Evolutionary conservation across 2,888 invertebrate species (phyloP).

Genomic region (Hypercompe scribonia): DNA sequence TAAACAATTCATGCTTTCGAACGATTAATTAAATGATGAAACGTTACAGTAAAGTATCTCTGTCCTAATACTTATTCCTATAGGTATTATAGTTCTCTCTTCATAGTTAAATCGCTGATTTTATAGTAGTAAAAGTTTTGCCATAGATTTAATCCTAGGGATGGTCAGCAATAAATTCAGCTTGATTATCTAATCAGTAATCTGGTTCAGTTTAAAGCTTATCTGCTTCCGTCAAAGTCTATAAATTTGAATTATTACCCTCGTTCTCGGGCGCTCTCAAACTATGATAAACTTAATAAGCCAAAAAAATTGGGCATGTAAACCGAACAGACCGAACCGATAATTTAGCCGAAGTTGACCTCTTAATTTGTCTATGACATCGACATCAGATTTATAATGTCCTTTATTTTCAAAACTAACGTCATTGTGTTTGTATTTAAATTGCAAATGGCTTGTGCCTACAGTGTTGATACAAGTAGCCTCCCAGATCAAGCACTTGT

Average conservation of each 20-base stretch:
- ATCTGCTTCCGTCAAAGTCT: neutral
- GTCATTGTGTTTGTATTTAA: neutral
- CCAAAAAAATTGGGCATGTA: neutral
- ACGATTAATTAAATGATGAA: neutral
- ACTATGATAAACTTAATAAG: neutral
- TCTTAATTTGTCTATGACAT: neutral
- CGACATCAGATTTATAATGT: neutral
- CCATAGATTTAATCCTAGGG: neutral
- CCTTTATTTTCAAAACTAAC: neutral
- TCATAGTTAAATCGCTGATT: neutral
- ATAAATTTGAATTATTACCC: neutral
- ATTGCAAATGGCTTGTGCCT: neutral
- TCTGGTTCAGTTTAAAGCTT: neutral
- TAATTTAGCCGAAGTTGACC: neutral
- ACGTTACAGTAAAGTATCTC: neutral
- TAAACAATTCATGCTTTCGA: too few relatives aligned
- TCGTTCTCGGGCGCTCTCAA: neutral
- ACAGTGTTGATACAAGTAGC: too few relatives aligned
- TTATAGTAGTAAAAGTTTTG: neutral
- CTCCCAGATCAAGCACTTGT: too few relatives aligned
- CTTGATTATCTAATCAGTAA: neutral
- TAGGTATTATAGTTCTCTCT: neutral
- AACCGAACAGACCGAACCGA: neutral
- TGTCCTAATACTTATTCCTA: neutral
- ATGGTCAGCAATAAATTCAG: neutral